Base-by-base conservation (phyloP, 2,113 vertebrate species). In the Clarias macrocephalus region DNA sequence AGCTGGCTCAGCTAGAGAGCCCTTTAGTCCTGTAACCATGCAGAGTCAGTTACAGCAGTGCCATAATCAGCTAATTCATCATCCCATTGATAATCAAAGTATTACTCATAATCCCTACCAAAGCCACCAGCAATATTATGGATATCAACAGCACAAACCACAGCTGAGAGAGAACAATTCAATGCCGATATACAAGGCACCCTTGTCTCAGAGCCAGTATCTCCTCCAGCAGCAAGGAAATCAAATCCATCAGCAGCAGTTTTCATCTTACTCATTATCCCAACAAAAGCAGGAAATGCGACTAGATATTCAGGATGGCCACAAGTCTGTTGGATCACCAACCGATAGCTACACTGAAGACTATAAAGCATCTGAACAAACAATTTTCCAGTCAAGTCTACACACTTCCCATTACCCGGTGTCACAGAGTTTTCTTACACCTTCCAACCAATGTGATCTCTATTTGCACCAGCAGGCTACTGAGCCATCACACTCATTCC, bases 1-100 rank as follows among this genome's bases (percentile, higher is more conserved):
- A 0, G 96, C 96, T 88, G 95, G 95, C 0, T 94, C 95, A 0
- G 96, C 96, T 87, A 93, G 95, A 86, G 96, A 97, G 87, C 88
- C 96, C 85, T 90, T 83, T 87, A 96, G 96, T 82, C 90, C 96
- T 1, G 68, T 85, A 72, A 77, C 65, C 42, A 84, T 86, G 62
- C 86, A 80, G 37, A 79, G 95, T 95, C 4, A 28, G 92, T 28
- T 95, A 92, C 86, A 93, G 82, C 92, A 94, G 60, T 94, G 93
- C 0, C 76, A 85, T 66, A 94, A 94, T 80, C 91, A 95, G 90
- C 93, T 92, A 10, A 94, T 94, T 73, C 87, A 85, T 23, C 80
- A 65, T 77, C 72, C 28, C 30, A 28, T 84, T 9, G 88, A 90
- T 56, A 52, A 18, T 30, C 89, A 85, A 83, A 73, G 85, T 12